Evolutionary conservation across 2,797 vertebrate species (phyloP).

Genomic region (Ceryle rudis): DNA sequence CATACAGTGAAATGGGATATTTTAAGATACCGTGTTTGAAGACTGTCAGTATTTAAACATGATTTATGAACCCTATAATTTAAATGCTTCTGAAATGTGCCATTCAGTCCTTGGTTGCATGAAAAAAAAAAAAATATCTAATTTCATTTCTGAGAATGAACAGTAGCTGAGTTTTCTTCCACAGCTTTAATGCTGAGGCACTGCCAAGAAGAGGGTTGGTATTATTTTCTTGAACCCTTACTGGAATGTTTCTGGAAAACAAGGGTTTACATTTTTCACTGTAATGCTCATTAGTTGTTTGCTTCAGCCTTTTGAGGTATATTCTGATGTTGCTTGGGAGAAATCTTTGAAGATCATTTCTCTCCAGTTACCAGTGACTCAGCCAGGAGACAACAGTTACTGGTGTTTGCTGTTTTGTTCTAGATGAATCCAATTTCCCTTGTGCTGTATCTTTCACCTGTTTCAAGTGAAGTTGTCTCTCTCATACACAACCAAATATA

Average conservation of each 20-base stretch:
- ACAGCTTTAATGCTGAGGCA: neutral
- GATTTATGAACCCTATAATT: constrained; percentile 37
- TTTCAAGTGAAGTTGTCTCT: neutral
- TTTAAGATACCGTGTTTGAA: constrained; percentile 43
- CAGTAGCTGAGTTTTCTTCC: neutral
- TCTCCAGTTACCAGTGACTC: neutral
- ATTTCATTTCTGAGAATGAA: neutral
- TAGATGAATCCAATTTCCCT: neutral
- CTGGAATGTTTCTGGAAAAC: neutral
- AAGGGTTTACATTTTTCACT: neutral
- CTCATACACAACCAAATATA: neutral
- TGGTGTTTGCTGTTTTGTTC: neutral
- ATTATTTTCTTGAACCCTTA: neutral
- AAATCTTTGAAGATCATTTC: neutral
- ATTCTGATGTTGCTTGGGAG: neutral
- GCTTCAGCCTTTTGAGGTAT: neutral
- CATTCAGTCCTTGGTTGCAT: neutral
- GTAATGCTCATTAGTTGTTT: neutral
- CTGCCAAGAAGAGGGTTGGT: neutral
- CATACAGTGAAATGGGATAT: neutral
- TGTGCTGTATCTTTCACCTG: neutral
- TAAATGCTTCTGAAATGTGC: constrained; percentile 32
- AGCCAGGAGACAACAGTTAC: neutral
- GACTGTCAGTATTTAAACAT: neutral
- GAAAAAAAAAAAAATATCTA: neutral